Evolutionary conservation across 1,140 invertebrate species (phyloP).

Genomic region (Lethrus apterus): DNA sequence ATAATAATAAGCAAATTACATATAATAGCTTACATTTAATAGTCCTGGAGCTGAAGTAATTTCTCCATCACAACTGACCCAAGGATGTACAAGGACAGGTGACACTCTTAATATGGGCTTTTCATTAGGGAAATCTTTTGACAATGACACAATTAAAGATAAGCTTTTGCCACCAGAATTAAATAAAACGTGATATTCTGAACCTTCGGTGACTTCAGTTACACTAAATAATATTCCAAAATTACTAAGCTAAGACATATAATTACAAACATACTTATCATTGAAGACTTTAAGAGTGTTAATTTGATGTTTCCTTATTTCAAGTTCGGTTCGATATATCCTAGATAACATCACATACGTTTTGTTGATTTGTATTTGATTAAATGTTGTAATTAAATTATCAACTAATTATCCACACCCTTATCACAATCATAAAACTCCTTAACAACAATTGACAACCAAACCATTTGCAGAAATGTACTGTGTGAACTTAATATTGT

Average conservation of each 20-base stretch:
- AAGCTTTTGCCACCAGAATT: conserved; percentile 52
- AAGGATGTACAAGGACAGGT: conserved; percentile 58
- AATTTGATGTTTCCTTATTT: conserved; percentile 53
- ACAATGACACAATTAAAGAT: conserved; percentile 54
- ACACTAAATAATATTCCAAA: conserved; percentile 47
- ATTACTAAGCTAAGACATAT: conserved; percentile 14
- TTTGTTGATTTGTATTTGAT: no score
- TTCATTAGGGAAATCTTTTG: conserved; percentile 64
- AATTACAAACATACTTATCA: conserved; percentile 40
- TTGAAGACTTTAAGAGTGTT: conserved; percentile 67
- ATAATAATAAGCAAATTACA: conserved; percentile 10
- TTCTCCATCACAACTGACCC: conserved; percentile 57
- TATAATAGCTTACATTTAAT: conserved; percentile 51
- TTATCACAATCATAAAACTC: no score
- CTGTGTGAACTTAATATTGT: no score
- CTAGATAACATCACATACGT: conserved; percentile 27
- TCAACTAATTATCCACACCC: no score
- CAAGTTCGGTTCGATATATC: conserved; percentile 23
- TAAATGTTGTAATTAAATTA: no score
- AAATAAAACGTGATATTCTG: conserved; percentile 66
- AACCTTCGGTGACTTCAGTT: conserved; percentile 56
- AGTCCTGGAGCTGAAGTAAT: conserved; percentile 63
- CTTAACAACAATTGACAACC: no score
- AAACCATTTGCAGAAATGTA: no score
- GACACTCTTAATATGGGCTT: conserved; percentile 61